Base-by-base conservation (phyloP, 2,888 invertebrate species). In the Tinea semifulvella region DNA sequence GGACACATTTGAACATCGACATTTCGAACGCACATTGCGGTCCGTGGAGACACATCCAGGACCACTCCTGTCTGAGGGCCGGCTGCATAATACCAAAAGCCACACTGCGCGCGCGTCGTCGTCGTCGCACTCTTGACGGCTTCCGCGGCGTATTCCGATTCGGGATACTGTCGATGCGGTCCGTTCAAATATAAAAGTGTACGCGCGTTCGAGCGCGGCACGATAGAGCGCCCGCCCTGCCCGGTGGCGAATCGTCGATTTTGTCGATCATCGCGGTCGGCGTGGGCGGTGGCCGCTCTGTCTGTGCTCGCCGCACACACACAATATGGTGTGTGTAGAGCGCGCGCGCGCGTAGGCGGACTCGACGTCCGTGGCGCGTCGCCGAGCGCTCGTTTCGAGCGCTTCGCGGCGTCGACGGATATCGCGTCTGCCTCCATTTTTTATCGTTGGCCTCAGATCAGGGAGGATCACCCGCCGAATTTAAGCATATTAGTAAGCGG, bases 401-500 rank as follows among this genome's bases (percentile, higher is more conserved):
- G 52, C 52, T 52, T 55, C 31, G 49, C 39, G 38, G 44, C 46
- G 42, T 42, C 26, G 25, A 19, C 54, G 49, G 54, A 56, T 57
- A 54, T 55, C 48, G 53, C 35, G 52, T 53, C 51, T 55, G 53
- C 56, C 54, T 55, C 54, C 16, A 36, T 43, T 46, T 51, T 50
- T 54, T 52, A 53, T 13, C 52, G 58, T 57, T 63, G 68, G 69
- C 72, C 71, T 72, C 70, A 65, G 65, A 66, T 64, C 60, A 72
- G 66, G 65, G 57, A 62, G 63, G 72, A 68, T 56, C 56, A 74
- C 72, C 71, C 75, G 69, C 73, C 58, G 65, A 68, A 84, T 69
- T 85, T 85, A 84, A 87, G 85, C 85, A 86, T 87, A 85, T 86
- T 70, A 86, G 64, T 86, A 82, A 85, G 85, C 83, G 84, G 85